Conservation (phyloP, 2,113 vertebrate species). For the Phyllostomus discolor region DNA sequence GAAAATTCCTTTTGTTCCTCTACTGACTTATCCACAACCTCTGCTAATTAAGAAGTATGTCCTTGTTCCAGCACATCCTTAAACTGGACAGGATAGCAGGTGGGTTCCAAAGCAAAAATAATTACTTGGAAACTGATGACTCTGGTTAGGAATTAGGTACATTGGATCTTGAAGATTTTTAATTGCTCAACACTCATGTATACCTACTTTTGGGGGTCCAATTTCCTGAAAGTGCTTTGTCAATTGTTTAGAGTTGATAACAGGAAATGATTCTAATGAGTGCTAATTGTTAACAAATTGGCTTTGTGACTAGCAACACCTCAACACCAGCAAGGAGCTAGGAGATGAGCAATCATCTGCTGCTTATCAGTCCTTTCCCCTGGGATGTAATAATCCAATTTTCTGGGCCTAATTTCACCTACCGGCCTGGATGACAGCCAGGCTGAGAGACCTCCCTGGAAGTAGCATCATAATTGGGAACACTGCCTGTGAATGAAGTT, state of each 20-base stretch:
- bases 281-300: conserved; percentile 94
- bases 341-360: conserved; percentile 86
- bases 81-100: conserved; percentile 69
- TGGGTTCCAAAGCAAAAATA: conserved; percentile 75
- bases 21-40: conserved; percentile 57
- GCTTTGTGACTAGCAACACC: conserved; percentile 82
- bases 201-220: conserved; percentile 28
- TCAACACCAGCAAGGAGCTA: conserved; percentile 77
- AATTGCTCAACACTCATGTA: conserved; percentile 67
- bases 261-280: conserved; percentile 89
- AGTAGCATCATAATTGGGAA: conserved; percentile 72
- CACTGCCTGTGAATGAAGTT: conserved; percentile 71
- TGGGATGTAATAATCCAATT: conserved; percentile 89
- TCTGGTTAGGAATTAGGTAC: conserved; percentile 68
- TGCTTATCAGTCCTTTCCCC: conserved; percentile 83
- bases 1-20: conserved; percentile 59
- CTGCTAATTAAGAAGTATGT: conserved; percentile 69
- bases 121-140: conserved; percentile 76
- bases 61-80: conserved; percentile 69
- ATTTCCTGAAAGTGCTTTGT: conserved; percentile 75
- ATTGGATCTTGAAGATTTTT: conserved; percentile 66
- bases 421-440: conserved; percentile 81
- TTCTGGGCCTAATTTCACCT: conserved; percentile 90
- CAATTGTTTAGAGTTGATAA: conserved; percentile 76
- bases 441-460: conserved; percentile 76